Evolutionary conservation across 2,888 invertebrate species (phyloP).

Genomic region (Oscheius sp.): DNA sequence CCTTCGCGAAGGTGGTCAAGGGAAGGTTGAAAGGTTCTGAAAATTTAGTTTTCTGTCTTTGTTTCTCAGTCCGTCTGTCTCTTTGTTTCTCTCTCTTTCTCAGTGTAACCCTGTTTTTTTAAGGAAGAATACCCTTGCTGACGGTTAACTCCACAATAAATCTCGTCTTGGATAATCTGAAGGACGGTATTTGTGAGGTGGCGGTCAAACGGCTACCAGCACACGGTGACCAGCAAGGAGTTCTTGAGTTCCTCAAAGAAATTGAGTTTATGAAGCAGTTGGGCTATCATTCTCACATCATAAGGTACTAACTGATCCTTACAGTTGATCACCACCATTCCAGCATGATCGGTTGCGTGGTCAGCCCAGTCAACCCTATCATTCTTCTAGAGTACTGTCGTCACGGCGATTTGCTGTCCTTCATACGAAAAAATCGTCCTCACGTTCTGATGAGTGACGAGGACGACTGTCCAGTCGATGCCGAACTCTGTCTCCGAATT

Average conservation of each 20-base stretch:
- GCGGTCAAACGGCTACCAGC: conserved; percentile 63
- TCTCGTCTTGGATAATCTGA: conserved; percentile 45
- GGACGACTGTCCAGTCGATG: conserved; percentile 58
- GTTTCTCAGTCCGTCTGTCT: no score
- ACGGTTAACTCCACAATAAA: conserved; percentile 44
- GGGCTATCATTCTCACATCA: conserved; percentile 62
- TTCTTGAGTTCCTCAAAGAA: conserved; percentile 61
- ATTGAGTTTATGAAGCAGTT: conserved; percentile 67
- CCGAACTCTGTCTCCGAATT: conserved; percentile 60
- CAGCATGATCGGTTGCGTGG: conserved; percentile 63
- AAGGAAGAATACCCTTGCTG: conserved; percentile 49
- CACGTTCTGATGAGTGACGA: conserved; percentile 30
- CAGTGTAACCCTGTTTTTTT: not conserved
- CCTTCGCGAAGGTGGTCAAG: conserved; percentile 64
- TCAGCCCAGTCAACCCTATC: conserved; percentile 54
- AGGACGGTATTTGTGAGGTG: conserved; percentile 50
- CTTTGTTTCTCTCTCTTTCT: not conserved
- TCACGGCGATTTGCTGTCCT: conserved; percentile 59
- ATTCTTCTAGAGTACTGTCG: conserved; percentile 62
- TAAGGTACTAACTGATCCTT: conserved; percentile 32
- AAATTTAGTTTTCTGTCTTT: no score
- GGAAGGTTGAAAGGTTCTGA: conserved; percentile 54
- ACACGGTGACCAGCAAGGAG: conserved; percentile 57
- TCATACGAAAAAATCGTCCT: conserved; percentile 52
- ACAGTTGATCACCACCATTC: not conserved